phyloP scores from a whole-genome alignment of 2,113 vertebrate genomes.

The Misgurnus mizolepis region DNA sequence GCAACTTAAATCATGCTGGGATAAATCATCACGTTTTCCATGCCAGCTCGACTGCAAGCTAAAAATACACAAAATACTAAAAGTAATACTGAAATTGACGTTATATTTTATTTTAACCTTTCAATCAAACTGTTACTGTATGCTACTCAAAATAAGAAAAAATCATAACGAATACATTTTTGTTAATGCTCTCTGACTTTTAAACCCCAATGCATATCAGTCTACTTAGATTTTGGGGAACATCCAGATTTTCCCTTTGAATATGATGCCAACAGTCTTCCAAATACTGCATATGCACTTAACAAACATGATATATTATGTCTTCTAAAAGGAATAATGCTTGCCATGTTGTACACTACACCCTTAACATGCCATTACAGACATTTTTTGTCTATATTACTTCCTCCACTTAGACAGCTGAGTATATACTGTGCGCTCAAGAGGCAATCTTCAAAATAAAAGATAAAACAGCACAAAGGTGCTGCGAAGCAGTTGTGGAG shows the following conservation, averaged over 20 bases:
- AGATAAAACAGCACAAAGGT: conserved; percentile 35
- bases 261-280: not conserved
- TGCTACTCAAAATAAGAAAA: too few relatives aligned
- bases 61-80: too few relatives aligned
- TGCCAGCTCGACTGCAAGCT: too few relatives aligned
- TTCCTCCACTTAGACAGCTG: conserved; percentile 21
- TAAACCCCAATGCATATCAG: too few relatives aligned
- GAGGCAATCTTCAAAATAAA: conserved; percentile 45
- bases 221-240: not conserved
- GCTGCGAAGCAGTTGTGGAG: conserved; percentile 62
- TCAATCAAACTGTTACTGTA: too few relatives aligned
- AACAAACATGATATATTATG: not conserved
- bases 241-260: conserved; percentile 16
- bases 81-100: too few relatives aligned
- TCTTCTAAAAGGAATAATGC: conserved; percentile 15
- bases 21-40: too few relatives aligned
- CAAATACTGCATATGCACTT: not conserved
- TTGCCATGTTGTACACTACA: conserved; percentile 17
- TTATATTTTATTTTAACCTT: too few relatives aligned
- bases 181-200: too few relatives aligned
- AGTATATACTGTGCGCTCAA: conserved; percentile 20
- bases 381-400: conserved; percentile 32
- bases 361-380: conserved; percentile 25
- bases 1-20: too few relatives aligned
- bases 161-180: too few relatives aligned